Evolutionary conservation across 2,888 invertebrate species (phyloP), one percentile per base, ranked within the genome.

Genomic region (Cerastoderma edule): DNA sequence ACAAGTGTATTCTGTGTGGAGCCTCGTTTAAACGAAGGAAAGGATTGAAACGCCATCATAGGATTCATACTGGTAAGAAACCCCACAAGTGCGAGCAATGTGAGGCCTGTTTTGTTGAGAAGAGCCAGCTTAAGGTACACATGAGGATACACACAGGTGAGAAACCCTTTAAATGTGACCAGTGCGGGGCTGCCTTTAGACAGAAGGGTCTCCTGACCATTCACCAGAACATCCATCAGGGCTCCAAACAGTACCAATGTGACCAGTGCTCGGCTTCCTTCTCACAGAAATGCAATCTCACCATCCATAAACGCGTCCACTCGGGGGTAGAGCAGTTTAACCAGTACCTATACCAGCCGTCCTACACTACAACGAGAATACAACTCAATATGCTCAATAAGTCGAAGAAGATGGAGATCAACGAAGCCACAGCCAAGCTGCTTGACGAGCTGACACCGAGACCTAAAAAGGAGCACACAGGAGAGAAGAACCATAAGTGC

Each of bases 101-200:
- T 39, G n/a, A n/a, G 13, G 60, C 60, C 10, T 35, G 39, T 0
- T 60, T 60, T 39, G 60, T 60, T 1, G 60, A 60, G 60, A 60
- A 60, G 39, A 39, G 39, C n/a, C 60, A 60, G 39, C 39, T 60
- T 6, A 60, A 60, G 27, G 60, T 60, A 3, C 60, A 60, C 33
- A 33, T 60, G 35, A 35, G 60, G 39, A 60, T 60, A 39, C 60
- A 60, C 32, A 60, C 60, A 24, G 33, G 33, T 39, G 60, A 60
- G 60, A 60, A 60, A 24, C 60, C 60, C 10, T 60, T 60, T 24
- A 60, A 60, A 39, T 60, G 60, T 60, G 60, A 60, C 22, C 60
- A 60, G 24, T 60, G 60, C 27, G 60, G 39, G 2, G 60, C 60
- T 22, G 60, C 60, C 6, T 60, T 60, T 27, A 33, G 60, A 60